Base-by-base conservation (phyloP, 2,888 invertebrate species). In the Pantelozetes paolii region DNA sequence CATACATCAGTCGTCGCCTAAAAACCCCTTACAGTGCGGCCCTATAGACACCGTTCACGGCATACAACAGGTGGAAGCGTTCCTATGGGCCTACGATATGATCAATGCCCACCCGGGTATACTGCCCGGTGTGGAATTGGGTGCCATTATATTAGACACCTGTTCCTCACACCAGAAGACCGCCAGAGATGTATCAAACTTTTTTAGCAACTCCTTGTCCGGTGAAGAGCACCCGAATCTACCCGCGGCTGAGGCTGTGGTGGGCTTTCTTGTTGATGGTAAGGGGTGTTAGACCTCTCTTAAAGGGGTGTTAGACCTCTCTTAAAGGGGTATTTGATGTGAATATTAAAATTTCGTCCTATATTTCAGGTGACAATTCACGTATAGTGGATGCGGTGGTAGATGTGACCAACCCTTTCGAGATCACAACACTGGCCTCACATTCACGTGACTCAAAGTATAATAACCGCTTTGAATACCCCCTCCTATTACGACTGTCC, bases 11-110 rank as follows among this genome's bases (percentile, higher is more conserved):
- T 75, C 80, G 42, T 76, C 79, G 2, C 78, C 81, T 9, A 77
- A 79, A 26, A 78, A 77, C 28, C 80, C 81, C 11, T 76, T 81
- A 6, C 79, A 79, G 42, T 81, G 81, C 71, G 79, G 80, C 23
- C 72, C 77, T 1, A 76, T 76, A n/a, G 71, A 79, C 45, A 77
- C 78, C 28, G 62, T 77, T 2, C 69, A 73, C 18, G 81, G 81
- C 1, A 77, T 82, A 57, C 79, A 82, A 67, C 80, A 81, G 69
- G 74, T 81, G 28, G 81, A 82, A 77, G 82, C 83, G 5, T 82
- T 83, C 75, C 78, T 82, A 20, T 83, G 82, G 82, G 81, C 81
- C 0, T 77, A 82, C 36, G 79, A 79, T 62, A 78, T 79, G 64
- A 77, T 79, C 45, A 79, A 79, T 36, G 75, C 73, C 18, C 77